Conservation (phyloP, 1,140 invertebrate genomes). For the Leguminivora glycinivorella region DNA sequence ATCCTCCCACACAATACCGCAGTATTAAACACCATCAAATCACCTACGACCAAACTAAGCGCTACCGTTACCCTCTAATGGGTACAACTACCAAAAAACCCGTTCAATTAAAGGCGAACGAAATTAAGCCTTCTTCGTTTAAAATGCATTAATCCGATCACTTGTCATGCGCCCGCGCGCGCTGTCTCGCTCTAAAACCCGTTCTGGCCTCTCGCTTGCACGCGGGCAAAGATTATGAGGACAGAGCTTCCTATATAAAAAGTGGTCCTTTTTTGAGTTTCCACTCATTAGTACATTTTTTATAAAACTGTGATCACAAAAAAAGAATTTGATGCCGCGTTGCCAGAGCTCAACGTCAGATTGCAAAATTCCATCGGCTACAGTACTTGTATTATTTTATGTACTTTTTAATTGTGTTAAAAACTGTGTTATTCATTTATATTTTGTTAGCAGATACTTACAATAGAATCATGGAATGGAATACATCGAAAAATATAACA, state of each 20-base stretch:
- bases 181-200: constrained; percentile 66
- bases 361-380: too few relatives aligned
- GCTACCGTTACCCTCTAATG: constrained; percentile 22
- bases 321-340: too few relatives aligned
- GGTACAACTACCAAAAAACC: constrained; percentile 47
- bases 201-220: constrained; percentile 60
- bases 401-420: too few relatives aligned
- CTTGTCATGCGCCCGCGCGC: constrained; percentile 67
- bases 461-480: too few relatives aligned
- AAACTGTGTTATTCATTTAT: too few relatives aligned
- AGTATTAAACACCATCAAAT: constrained; percentile 7
- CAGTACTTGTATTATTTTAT: too few relatives aligned
- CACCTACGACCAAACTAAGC: neutral
- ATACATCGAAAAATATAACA: too few relatives aligned
- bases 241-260: neutral
- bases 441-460: too few relatives aligned
- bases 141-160: constrained; percentile 77
- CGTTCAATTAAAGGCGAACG: constrained; percentile 73
- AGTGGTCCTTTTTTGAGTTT: constrained; percentile 36
- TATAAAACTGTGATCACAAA: too few relatives aligned
- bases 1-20: neutral
- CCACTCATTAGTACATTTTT: too few relatives aligned
- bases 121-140: constrained; percentile 77
- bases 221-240: constrained; percentile 62
- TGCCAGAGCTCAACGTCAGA: too few relatives aligned